phyloP scores from a whole-genome alignment of 2,888 invertebrate species.

The Phyllotreta cruciferae region DNA sequence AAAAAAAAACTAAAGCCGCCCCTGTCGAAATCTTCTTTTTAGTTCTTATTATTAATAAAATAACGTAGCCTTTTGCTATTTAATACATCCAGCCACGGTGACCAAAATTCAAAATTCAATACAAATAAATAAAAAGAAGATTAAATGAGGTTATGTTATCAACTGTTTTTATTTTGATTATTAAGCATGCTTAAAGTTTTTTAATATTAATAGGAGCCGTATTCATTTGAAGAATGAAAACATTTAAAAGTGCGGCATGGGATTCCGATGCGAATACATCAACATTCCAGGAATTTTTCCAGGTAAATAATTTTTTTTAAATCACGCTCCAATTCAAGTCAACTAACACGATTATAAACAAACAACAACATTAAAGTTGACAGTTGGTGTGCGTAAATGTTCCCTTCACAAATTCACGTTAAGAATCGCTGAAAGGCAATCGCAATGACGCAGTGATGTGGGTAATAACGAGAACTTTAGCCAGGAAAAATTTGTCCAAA shows the following conservation, averaged over 20 bases:
- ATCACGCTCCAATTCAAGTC: neutral
- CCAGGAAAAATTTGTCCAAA: constrained; percentile 25
- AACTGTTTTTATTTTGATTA: too few species aligned
- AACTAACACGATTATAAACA: neutral
- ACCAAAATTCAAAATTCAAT: too few species aligned
- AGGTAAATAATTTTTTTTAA: constrained; percentile 35
- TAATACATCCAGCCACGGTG: too few species aligned
- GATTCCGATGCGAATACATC: constrained; percentile 40
- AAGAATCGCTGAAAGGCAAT: constrained; percentile 8
- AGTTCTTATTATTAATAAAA: too few species aligned
- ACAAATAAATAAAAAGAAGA: too few species aligned
- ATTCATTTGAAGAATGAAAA: constrained; percentile 27
- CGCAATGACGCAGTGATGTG: constrained; percentile 17
- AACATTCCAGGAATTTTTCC: constrained; percentile 41
- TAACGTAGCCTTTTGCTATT: too few species aligned
- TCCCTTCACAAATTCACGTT: constrained; percentile 30
- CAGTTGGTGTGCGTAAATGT: neutral
- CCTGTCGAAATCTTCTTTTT: too few species aligned
- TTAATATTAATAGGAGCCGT: neutral
- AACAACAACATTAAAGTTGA: too few species aligned
- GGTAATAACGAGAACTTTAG: constrained; percentile 22
- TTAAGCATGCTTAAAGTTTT: neutral
- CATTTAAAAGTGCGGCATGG: constrained; percentile 42
- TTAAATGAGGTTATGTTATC: too few species aligned
- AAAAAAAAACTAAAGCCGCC: too few species aligned